Conservation (phyloP, 2,888 invertebrate genomes). For the Eilema depressum region DNA sequence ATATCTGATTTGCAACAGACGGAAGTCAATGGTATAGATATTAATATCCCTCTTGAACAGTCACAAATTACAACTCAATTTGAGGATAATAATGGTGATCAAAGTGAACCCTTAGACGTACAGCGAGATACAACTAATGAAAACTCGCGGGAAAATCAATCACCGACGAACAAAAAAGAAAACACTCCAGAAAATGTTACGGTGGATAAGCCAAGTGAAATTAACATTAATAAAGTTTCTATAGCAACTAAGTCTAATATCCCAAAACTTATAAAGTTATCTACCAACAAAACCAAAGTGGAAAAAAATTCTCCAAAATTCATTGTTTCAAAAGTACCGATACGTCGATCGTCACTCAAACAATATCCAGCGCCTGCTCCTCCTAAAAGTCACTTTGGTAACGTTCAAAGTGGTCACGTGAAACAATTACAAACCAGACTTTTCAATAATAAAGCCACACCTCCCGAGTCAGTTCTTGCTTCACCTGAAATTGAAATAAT, state of each 20-base stretch:
- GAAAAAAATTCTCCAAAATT: slow-evolving; percentile 74
- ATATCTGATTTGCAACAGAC: background rate
- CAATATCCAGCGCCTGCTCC: slow-evolving; percentile 80
- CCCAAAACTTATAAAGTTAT: slow-evolving; percentile 75
- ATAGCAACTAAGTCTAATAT: slow-evolving; percentile 72
- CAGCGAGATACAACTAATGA: slow-evolving; percentile 9
- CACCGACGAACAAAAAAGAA: slow-evolving; percentile 6
- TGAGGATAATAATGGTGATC: slow-evolving; percentile 5
- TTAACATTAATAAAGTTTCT: slow-evolving; percentile 34
- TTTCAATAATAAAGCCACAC: slow-evolving; percentile 66
- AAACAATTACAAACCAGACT: slow-evolving; percentile 81
- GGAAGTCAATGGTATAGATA: slow-evolving; percentile 1
- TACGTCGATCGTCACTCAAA: slow-evolving; percentile 75
- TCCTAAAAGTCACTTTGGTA: slow-evolving; percentile 80
- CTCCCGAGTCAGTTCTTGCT: slow-evolving; percentile 51
- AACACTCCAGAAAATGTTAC: slow-evolving; percentile 16
- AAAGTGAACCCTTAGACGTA: slow-evolving; percentile 13
- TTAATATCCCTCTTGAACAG: background rate
- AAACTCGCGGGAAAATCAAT: slow-evolving; percentile 11
- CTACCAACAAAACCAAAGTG: slow-evolving; percentile 67
- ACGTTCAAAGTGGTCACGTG: slow-evolving; percentile 80
- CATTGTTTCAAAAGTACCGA: slow-evolving; percentile 76
- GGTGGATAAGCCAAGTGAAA: slow-evolving; percentile 20
- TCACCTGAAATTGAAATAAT: slow-evolving; percentile 58
- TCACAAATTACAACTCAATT: slow-evolving; percentile 15